A percentile compares a stretch with the other conserved stretches of the same genome.
Conservation (phyloP, 2,888 invertebrate species). For the Linnaemya tessellans region DNA sequence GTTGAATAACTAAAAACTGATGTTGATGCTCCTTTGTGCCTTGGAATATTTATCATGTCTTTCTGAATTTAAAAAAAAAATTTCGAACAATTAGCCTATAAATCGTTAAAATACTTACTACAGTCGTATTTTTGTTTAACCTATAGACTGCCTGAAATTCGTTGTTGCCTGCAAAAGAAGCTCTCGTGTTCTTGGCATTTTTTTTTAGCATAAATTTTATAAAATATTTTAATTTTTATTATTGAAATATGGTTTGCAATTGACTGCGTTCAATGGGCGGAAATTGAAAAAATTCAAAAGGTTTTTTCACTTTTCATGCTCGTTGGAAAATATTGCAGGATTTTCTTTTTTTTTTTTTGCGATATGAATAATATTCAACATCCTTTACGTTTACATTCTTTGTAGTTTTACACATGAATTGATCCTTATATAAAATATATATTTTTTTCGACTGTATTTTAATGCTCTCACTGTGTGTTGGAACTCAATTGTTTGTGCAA, state of each 20-base stretch:
- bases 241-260: conserved; percentile 72
- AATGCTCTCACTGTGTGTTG: conserved; percentile 40
- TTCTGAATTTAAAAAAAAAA: too few relatives aligned
- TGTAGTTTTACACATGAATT: conserved; percentile 72
- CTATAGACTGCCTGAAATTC: background rate
- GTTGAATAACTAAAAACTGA: too few relatives aligned
- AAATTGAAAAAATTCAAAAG: conserved; percentile 68
- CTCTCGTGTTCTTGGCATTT: conserved; percentile 1
- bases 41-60: too few relatives aligned
- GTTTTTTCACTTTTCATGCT: conserved; percentile 30
- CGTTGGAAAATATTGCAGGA: conserved; percentile 11
- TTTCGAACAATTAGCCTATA: too few relatives aligned
- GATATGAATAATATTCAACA: conserved; percentile 58
- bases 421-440: conserved; percentile 46
- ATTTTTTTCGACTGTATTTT: conserved; percentile 16
- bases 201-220: conserved; percentile 61
- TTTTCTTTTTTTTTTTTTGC: conserved; percentile 35
- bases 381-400: conserved; percentile 67
- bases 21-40: too few relatives aligned
- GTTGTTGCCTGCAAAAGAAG: background rate
- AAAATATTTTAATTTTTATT: conserved; percentile 72
- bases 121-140: background rate
- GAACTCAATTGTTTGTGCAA: conserved; percentile 67
- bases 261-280: conserved; percentile 71
- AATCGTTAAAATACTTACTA: too few relatives aligned